phyloP scores from a whole-genome alignment of 2,888 invertebrate species.

The Ligdia adustata region DNA sequence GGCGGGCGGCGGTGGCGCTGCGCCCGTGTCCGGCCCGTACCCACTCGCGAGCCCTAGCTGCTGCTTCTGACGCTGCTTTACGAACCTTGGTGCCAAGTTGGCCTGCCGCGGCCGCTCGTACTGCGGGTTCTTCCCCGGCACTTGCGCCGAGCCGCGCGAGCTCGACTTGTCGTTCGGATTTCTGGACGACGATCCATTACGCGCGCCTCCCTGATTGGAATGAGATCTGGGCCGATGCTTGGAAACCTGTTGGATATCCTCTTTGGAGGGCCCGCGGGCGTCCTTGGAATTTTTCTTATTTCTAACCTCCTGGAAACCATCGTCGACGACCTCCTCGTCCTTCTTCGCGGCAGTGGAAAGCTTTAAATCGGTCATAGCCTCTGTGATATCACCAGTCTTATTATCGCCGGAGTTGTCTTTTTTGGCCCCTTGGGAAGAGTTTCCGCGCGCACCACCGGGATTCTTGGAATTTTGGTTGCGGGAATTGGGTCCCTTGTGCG shows the following conservation, averaged over 20 bases:
- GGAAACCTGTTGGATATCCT: conserved; percentile 57
- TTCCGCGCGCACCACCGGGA: conserved; percentile 59
- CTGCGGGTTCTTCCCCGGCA: conserved; percentile 65
- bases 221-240: conserved; percentile 75
- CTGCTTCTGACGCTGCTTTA: conserved; percentile 87
- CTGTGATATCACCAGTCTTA: conserved; percentile 67
- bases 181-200: conserved; percentile 58
- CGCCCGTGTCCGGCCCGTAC: conserved; percentile 80
- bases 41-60: conserved; percentile 70
- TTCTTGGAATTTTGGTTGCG: conserved; percentile 67
- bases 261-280: conserved; percentile 64
- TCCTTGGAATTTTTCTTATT: conserved; percentile 91
- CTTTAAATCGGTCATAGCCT: conserved; percentile 73
- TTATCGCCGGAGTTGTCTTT: conserved; percentile 61
- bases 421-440: conserved; percentile 52
- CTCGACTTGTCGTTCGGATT: conserved; percentile 70
- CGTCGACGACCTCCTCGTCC: conserved; percentile 83
- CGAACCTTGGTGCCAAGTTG: conserved; percentile 90
- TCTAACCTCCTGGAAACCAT: conserved; percentile 93
- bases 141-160: conserved; percentile 61
- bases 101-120: conserved; percentile 82
- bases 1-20: conserved; percentile 87
- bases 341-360: conserved; percentile 62
- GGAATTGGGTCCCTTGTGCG: conserved; percentile 59
- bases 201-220: conserved; percentile 70